Conservation (phyloP, 2,113 vertebrate species). For the Alethe diademata region DNA sequence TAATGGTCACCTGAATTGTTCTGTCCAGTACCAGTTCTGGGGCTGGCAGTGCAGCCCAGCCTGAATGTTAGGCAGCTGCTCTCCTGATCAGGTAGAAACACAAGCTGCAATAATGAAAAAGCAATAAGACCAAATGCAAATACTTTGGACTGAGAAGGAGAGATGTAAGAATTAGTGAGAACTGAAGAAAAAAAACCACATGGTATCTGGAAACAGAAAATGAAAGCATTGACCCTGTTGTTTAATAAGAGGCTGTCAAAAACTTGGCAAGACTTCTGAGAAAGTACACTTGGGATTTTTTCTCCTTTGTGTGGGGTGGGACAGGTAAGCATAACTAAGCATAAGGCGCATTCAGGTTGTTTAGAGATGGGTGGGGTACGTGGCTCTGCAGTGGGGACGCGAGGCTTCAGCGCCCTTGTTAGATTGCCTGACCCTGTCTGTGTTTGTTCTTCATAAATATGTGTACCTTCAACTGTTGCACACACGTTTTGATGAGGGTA, state of each 20-base stretch:
- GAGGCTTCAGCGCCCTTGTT: accelerated
- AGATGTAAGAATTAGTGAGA: background rate
- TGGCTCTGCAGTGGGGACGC: accelerated
- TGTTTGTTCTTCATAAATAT: background rate
- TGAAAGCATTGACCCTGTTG: background rate
- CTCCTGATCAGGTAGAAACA: background rate
- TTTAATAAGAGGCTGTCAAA: background rate
- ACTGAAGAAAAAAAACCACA: background rate
- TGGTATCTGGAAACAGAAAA: background rate
- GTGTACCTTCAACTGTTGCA: background rate
- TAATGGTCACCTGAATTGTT: background rate
- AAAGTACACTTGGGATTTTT: background rate
- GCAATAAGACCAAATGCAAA: background rate
- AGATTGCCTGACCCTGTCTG: background rate
- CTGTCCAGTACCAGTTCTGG: background rate
- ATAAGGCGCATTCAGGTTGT: background rate
- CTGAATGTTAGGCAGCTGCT: background rate
- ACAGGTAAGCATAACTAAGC: background rate
- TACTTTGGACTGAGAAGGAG: background rate
- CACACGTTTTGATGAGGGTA: background rate
- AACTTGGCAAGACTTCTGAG: background rate
- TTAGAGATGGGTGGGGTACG: background rate
- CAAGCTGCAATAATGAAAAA: background rate
- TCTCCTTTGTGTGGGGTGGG: background rate
- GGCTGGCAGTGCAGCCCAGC: background rate